Evolutionary conservation across 37 sponge, comb jelly and placozoan genomes (phyloP).

Genomic region (Petrosia ficiformis): DNA sequence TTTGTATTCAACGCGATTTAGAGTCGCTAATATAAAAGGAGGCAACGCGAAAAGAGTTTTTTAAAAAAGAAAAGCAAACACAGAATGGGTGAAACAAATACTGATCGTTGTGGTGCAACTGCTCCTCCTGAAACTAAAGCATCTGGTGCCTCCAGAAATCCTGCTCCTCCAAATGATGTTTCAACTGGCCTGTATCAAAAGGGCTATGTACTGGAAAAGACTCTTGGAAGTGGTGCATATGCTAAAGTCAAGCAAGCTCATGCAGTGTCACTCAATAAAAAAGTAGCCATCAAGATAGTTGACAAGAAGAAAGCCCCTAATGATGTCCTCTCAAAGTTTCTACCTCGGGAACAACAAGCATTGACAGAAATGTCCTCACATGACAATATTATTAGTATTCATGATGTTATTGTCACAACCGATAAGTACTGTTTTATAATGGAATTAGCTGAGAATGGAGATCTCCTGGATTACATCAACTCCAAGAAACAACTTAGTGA

Average conservation of each 20-base stretch:
- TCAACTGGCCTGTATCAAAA: slow-evolving; percentile 31
- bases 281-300: slow-evolving; percentile 91
- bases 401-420: slow-evolving; percentile 79
- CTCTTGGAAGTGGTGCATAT: slow-evolving; percentile 90
- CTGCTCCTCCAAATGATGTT: not conserved
- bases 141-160: not conserved
- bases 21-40: too few species aligned
- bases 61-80: too few species aligned
- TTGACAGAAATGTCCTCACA: slow-evolving; percentile 42
- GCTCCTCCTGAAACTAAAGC: not conserved
- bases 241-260: slow-evolving; percentile 88
- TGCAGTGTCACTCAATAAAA: slow-evolving; percentile 34
- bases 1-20: too few species aligned
- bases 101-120: too few species aligned
- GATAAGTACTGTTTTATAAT: slow-evolving; percentile 78
- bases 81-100: too few species aligned
- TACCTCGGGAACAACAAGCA: slow-evolving; percentile 83
- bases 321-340: slow-evolving; percentile 82
- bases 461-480: slow-evolving; percentile 92
- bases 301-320: slow-evolving; percentile 80
- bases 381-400: slow-evolving; percentile 64
- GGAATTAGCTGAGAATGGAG: slow-evolving; percentile 90
- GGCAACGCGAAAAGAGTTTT: too few species aligned
- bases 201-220: slow-evolving; percentile 59
- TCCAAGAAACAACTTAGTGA: slow-evolving; percentile 64